These are phyloP conservation scores for Hydrozoanthus gracilis DNA, from an alignment of 92 coral and sea anemone species.

Conservation along the genomic window DNA sequence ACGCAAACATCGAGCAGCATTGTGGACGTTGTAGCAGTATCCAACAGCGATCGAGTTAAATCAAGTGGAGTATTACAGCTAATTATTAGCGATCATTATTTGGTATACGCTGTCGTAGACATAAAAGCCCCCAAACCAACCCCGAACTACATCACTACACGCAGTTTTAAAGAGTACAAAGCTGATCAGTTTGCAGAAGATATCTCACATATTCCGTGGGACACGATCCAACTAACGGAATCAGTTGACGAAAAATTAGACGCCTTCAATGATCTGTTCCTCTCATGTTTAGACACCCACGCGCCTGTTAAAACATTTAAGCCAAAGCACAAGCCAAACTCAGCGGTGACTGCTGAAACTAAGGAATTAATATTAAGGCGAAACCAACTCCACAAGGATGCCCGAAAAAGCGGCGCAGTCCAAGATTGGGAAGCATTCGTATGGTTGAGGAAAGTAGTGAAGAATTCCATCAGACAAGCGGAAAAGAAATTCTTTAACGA, in stretches of 20 bases:
- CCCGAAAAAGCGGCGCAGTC: not conserved
- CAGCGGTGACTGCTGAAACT: not conserved
- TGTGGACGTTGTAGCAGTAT: too few relatives aligned
- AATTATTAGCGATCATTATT: too few relatives aligned
- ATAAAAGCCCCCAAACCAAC: too few relatives aligned
- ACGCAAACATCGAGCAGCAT: too few relatives aligned
- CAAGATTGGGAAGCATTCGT: not conserved
- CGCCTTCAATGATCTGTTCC: not conserved
- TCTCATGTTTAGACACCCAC: not conserved
- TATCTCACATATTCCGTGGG: not conserved
- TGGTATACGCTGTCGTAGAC: too few relatives aligned
- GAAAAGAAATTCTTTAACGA: not conserved
- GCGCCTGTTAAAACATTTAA: not conserved
- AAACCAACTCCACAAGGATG: not conserved
- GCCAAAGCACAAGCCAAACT: not conserved
- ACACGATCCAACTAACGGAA: not conserved
- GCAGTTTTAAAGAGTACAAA: too few relatives aligned
- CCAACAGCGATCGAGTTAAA: too few relatives aligned
- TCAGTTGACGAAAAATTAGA: not conserved
- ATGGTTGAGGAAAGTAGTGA: not conserved
- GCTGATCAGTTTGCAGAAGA: not conserved
- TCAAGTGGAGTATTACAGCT: too few relatives aligned
- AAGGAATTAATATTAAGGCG: not conserved
- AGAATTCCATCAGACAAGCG: not conserved
- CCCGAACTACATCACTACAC: too few relatives aligned